Percentiles rank a stretch among this genome's conserved stretches.
Evolutionary conservation across 1,140 invertebrate genomes (phyloP).

Genomic region (Amphibalanus amphitrite): DNA sequence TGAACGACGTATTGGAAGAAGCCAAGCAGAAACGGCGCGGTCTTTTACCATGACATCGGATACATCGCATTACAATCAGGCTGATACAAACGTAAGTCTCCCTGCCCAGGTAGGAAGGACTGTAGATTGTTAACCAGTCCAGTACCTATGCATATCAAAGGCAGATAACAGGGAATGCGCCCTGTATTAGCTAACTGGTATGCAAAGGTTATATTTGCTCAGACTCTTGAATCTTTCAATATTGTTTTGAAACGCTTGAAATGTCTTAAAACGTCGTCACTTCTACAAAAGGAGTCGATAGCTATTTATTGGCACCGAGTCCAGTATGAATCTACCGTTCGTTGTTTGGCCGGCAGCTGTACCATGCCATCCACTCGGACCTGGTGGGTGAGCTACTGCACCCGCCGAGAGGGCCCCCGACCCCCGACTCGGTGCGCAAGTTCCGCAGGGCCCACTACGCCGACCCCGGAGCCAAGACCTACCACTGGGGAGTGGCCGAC

Average conservation of each 20-base stretch:
- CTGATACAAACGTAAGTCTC: background rate
- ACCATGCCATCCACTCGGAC: conserved; percentile 1
- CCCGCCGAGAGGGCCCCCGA: background rate
- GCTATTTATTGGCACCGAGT: no score
- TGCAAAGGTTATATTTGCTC: no score
- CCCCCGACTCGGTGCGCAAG: background rate
- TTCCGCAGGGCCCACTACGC: background rate
- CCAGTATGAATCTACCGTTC: no score
- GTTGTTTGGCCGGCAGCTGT: background rate
- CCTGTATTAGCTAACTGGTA: no score
- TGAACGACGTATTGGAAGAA: background rate
- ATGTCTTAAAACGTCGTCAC: no score
- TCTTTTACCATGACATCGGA: background rate
- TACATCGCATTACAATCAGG: background rate
- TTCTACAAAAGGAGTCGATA: no score
- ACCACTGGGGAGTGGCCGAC: background rate
- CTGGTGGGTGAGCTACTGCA: background rate
- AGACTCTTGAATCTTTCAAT: no score
- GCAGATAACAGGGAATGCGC: no score
- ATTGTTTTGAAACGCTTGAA: no score
- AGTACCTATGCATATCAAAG: no score
- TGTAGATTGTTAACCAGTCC: no score
- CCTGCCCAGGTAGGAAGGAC: no score
- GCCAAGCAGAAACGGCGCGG: background rate
- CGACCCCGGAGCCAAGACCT: background rate